Conservation (phyloP, 2,888 invertebrate species). For the Acleris laterana region DNA sequence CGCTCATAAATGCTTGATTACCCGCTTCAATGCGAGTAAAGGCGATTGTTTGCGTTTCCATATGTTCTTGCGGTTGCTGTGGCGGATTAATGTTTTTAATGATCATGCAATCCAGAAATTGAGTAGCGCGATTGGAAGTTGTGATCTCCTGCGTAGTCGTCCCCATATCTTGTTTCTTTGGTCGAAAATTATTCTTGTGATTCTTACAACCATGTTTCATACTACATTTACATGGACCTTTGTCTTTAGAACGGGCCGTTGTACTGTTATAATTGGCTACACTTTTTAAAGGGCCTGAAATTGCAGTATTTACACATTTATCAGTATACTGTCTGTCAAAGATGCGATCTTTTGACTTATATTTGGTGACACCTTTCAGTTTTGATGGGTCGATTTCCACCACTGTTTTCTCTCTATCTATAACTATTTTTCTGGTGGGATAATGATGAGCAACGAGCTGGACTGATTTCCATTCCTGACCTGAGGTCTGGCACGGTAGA, state of each 20-base stretch:
- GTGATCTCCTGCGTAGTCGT: constrained; percentile 53
- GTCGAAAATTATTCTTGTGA: constrained; percentile 53
- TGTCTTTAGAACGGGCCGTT: constrained; percentile 46
- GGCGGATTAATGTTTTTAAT: background rate
- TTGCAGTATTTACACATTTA: constrained; percentile 54
- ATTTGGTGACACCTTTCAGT: constrained; percentile 40
- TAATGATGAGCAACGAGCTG: constrained; percentile 11
- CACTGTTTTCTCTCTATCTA: constrained; percentile 54
- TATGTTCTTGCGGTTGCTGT: constrained; percentile 1
- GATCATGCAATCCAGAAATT: constrained; percentile 42
- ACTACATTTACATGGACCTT: constrained; percentile 41
- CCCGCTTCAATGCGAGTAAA: constrained; percentile 7
- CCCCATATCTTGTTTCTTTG: constrained; percentile 54
- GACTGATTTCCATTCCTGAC: too few species aligned
- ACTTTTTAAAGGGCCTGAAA: constrained; percentile 54
- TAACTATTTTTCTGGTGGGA: constrained; percentile 45
- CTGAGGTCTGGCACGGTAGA: constrained; percentile 29
- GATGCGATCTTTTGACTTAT: constrained; percentile 50
- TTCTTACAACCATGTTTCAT: constrained; percentile 38
- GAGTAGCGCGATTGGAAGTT: constrained; percentile 52
- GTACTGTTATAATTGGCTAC: constrained; percentile 59
- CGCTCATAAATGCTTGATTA: constrained; percentile 1
- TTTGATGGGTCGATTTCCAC: constrained; percentile 49
- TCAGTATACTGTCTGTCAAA: constrained; percentile 50
- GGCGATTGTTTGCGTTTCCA: constrained; percentile 16